phyloP scores from a whole-genome alignment of 2,797 vertebrate genomes.

The Loriculus beryllinus region DNA sequence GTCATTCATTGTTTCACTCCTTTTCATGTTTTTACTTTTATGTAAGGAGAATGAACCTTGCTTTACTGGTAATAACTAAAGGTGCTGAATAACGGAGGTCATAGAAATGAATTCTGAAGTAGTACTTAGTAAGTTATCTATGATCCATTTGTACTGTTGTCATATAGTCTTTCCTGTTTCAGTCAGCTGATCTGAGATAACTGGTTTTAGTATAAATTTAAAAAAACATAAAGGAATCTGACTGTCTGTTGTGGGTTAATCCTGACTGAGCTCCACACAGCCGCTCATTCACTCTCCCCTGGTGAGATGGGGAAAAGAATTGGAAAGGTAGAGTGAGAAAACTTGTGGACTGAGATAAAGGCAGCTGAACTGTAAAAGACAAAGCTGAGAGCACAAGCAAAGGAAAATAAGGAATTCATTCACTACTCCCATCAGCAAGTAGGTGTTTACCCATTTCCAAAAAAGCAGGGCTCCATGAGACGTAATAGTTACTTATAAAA shows the following conservation, averaged over 20 bases:
- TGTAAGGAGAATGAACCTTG: background rate
- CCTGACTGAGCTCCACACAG: background rate
- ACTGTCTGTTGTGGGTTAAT: background rate
- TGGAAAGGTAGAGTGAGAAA: background rate
- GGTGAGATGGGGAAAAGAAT: background rate
- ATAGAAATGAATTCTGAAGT: background rate
- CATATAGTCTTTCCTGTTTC: background rate
- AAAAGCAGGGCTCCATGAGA: accelerated
- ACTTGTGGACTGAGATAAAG: background rate
- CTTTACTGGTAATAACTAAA: background rate
- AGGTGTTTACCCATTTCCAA: background rate
- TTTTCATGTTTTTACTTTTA: background rate
- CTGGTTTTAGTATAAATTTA: background rate
- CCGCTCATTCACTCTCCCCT: accelerated
- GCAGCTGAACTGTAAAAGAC: background rate
- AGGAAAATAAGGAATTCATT: background rate
- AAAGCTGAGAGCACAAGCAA: background rate
- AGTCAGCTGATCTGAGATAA: background rate
- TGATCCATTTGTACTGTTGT: background rate
- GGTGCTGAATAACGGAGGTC: accelerated
- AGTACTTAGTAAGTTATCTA: background rate
- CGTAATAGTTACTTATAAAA: accelerated
- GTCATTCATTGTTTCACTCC: background rate
- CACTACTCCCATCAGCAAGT: accelerated
- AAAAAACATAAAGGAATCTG: background rate